Evolutionary conservation across 2,888 invertebrate species (phyloP), one percentile per base, ranked within the genome.

Genomic region (Dermolepida albohirtum): DNA sequence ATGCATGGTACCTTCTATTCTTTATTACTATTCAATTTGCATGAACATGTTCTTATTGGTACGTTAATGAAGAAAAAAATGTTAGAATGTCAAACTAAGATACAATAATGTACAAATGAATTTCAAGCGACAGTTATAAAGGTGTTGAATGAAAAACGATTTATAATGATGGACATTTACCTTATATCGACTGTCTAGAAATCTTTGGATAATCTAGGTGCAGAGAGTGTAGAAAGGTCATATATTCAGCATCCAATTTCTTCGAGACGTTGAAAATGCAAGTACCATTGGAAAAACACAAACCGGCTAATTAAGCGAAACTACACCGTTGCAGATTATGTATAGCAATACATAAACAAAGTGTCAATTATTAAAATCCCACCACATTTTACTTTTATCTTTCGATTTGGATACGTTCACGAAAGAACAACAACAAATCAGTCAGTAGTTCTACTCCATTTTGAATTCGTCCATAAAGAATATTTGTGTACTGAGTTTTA

Each of bases 381-480:
- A 64, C 67, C 55, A 52, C 67, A 67, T 67, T 64, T 54, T 34
- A 6, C 34, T 51, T 29, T 39, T 62, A 64, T 64, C 49, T 44
- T 54, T 64, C 22, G 43, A 44, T 47, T 54, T 52, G 50, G 43
- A 34, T 39, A 52, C 51, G 62, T 43, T 47, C n/a, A 22, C 47
- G 39, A 65, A 22, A 62, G 63, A 77, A 79, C 77, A 79, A 79
- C 77, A 80, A 80, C 79, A 80, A 79, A 79, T 77, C 76, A 69
- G 74, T 75, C 72, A 73, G 74, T 73, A 72, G 75, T 75, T 76
- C 79, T 81, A 81, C 81, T 81, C 81, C 81, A 81, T 81, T 81
- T 81, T 81, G 81, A 79, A 80, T 78, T 75, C 76, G 79, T 78
- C 76, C 76, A 77, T 77, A 75, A 78, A 77, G 78, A 78, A 78